Conservation (phyloP, 1,140 invertebrate genomes). For the Hycleus cichorii region DNA sequence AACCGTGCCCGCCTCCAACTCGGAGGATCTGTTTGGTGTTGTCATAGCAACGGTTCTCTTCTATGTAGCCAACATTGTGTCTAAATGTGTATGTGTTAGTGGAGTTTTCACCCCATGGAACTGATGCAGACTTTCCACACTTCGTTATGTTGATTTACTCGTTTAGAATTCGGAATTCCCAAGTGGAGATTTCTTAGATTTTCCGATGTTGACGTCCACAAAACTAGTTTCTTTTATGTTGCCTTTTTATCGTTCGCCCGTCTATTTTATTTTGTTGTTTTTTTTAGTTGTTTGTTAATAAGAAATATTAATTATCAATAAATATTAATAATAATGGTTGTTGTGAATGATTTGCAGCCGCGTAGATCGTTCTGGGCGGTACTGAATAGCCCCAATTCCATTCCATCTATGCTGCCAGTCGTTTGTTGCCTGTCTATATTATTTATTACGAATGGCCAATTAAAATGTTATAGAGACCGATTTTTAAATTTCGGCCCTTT, state of each 20-base stretch:
- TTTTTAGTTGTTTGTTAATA: slow-evolving; percentile 1
- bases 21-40: slow-evolving; percentile 24
- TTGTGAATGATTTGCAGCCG: slow-evolving; percentile 26
- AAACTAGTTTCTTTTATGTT: no score
- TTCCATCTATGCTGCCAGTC: slow-evolving; percentile 3
- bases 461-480: slow-evolving; percentile 20
- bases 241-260: no score
- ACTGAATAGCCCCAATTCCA: slow-evolving; percentile 8
- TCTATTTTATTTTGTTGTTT: no score
- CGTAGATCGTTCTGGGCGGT: slow-evolving; percentile 20
- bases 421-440: neutral
- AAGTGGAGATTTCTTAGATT: neutral
- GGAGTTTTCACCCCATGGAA: neutral
- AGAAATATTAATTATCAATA: slow-evolving; percentile 20
- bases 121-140: slow-evolving; percentile 7
- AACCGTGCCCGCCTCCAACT: neutral
- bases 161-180: slow-evolving; percentile 3
- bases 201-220: no score
- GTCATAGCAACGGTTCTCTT: slow-evolving; percentile 16
- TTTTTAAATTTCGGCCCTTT: neutral
- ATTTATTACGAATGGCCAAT: slow-evolving; percentile 24
- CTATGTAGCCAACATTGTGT: slow-evolving; percentile 11
- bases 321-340: slow-evolving; percentile 28
- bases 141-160: slow-evolving; percentile 13
- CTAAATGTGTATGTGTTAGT: no score